Conservation (phyloP, 2,797 vertebrate species). For the Podarcis lilfordi region DNA sequence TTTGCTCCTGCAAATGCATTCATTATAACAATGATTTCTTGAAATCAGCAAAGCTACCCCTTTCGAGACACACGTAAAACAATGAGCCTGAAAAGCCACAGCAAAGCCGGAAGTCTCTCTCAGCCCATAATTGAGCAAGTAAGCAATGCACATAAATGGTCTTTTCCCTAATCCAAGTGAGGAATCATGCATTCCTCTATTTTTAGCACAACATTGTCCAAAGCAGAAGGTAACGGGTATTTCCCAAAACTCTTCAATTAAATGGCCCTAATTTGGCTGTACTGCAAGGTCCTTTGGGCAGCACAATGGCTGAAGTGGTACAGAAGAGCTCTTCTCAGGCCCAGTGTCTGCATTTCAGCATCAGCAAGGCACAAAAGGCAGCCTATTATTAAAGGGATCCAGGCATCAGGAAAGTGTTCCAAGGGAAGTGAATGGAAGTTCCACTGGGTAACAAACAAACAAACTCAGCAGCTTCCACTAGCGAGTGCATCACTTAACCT, state of each 20-base stretch:
- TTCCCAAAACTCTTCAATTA: neutral
- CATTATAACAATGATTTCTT: neutral
- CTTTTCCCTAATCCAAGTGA: neutral
- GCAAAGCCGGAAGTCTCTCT: fast-evolving
- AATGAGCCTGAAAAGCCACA: neutral
- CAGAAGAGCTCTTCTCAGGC: neutral
- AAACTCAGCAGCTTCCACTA: no score
- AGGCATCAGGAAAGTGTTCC: neutral
- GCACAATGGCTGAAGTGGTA: no score
- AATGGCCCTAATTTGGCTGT: neutral
- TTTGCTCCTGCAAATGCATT: neutral
- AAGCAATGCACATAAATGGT: neutral
- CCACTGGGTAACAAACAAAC: no score
- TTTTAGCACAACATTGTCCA: fast-evolving
- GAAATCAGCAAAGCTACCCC: neutral
- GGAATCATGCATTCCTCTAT: fast-evolving
- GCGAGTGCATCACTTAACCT: no score
- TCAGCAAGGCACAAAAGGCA: neutral
- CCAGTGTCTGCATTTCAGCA: neutral
- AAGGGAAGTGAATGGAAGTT: neutral
- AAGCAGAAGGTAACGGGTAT: neutral
- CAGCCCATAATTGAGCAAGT: neutral
- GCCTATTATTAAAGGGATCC: neutral
- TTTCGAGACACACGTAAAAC: neutral
- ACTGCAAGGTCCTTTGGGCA: neutral